Evolutionary conservation across 1,140 invertebrate species (phyloP), one percentile per base, ranked within the genome.

Genomic region (Drosophila guanche): DNA sequence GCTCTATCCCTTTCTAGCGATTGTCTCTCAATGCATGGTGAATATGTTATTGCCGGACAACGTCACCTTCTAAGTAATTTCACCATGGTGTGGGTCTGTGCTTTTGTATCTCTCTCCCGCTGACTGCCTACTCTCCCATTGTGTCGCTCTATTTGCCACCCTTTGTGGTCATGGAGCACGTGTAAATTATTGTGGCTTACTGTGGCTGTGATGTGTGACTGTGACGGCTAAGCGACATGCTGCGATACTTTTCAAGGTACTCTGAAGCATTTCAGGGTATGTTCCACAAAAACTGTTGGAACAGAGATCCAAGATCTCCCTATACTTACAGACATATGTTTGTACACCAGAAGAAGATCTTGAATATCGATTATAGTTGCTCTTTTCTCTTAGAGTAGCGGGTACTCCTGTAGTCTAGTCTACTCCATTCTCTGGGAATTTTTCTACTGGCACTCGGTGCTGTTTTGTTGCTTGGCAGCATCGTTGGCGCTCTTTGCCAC

Each of bases 121-220:
- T 16, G 12, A 25, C 48, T 52, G 25, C 12, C 7, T 14, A 14
- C n/a, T 29, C 20, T 20, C 14, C 14, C 20, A 7, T 4, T 22
- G 7, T 20, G 7, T 3, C 23, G 14, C 20, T 29, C 40, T 10
- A 4, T 47, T 10, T 42, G 12, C 5, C 20, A 7, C 33, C 46
- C 54, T 52, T 43, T 45, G 48, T 48, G 48, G 40, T 46, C 62
- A 67, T 42, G 47, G 53, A 52, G 76, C 81, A 80, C 62, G 73
- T 85, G 81, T 86, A 85, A 86, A 77, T 77, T 76, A 76, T 80
- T 86, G 73, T 77, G 77, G 76, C 23, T 66, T 61, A 41, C 57
- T 72, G 40, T 29, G 79, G 37, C 58, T 43, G 54, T 55, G 53
- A 58, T 72, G 80, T n/a, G n/a, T n/a, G n/a, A n/a, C n/a, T n/a